These are phyloP conservation scores for Paracyclopina nana DNA, from an alignment of 1,140 invertebrate species.

Conservation along the genomic window DNA sequence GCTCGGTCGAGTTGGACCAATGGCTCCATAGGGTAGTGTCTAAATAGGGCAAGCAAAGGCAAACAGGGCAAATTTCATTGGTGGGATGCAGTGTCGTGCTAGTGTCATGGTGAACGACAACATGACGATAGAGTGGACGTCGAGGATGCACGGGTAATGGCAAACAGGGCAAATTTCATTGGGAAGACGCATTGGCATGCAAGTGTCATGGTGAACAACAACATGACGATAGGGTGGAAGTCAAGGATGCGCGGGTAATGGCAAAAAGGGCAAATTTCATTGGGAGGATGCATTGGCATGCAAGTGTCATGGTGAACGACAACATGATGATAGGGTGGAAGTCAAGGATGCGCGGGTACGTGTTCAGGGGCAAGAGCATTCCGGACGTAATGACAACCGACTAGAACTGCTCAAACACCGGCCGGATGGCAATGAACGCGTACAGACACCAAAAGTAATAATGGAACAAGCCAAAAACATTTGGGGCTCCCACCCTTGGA, in stretches of 20 bases:
- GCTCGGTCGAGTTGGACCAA: background rate
- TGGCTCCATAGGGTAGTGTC: background rate
- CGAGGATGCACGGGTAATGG: conserved; percentile 97
- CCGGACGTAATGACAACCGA: conserved; percentile 95
- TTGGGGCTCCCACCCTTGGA: no score
- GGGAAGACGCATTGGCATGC: conserved; percentile 35
- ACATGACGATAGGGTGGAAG: conserved; percentile 90
- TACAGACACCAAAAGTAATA: conserved; percentile 97
- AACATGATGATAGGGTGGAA: conserved; percentile 92
- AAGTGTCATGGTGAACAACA: conserved; percentile 94
- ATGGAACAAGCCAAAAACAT: no score
- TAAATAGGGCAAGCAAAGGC: no score
- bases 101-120: conserved; percentile 96
- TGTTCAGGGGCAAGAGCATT: conserved; percentile 90
- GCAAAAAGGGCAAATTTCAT: conserved; percentile 22
- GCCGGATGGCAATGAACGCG: conserved; percentile 94
- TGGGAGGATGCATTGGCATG: conserved; percentile 32
- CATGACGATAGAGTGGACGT: conserved; percentile 91
- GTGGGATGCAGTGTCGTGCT: conserved; percentile 34
- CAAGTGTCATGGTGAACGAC: conserved; percentile 94
- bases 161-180: no score
- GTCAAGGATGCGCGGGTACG: conserved; percentile 98
- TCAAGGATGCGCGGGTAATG: conserved; percentile 98
- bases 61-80: conserved; percentile 20
- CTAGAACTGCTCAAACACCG: conserved; percentile 88